Conservation (phyloP, 2,888 invertebrate genomes). For the Drosophila eohydei region DNA sequence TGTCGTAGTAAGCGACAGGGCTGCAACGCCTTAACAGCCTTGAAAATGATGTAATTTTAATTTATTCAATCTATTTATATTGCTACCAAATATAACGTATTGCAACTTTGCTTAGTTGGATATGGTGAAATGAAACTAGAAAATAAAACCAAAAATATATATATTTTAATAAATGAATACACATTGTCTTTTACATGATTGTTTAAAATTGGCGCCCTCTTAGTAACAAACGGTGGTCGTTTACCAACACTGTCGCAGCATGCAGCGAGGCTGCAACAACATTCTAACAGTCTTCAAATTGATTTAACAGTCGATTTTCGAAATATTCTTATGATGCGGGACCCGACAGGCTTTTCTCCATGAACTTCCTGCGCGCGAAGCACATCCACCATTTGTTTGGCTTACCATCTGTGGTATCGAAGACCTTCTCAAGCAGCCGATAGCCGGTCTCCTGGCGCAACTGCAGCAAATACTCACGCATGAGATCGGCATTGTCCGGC, state of each 20-base stretch:
- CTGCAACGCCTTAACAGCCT: not conserved
- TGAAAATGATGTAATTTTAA: not conserved
- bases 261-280: conserved; percentile 31
- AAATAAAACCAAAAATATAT: conserved; percentile 17
- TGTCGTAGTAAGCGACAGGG: not conserved
- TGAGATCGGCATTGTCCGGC: conserved; percentile 94
- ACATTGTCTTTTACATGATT: conserved; percentile 16
- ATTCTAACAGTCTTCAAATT: conserved; percentile 32
- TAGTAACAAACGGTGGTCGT: not conserved
- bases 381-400: conserved; percentile 99
- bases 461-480: conserved; percentile 97
- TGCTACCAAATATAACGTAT: not conserved
- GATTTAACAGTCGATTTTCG: conserved; percentile 23
- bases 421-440: conserved; percentile 96
- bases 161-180: conserved; percentile 66
- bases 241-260: conserved; percentile 6
- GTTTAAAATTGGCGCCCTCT: conserved; percentile 30
- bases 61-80: not conserved
- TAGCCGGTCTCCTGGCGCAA: conserved; percentile 97
- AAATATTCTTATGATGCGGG: conserved; percentile 70
- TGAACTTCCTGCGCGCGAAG: conserved; percentile 99
- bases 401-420: conserved; percentile 94
- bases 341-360: conserved; percentile 95
- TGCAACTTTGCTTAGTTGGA: not conserved
- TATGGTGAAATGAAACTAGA: conserved; percentile 18